phyloP scores from a whole-genome alignment of 1,140 invertebrate species.

The Phortica variegata region DNA sequence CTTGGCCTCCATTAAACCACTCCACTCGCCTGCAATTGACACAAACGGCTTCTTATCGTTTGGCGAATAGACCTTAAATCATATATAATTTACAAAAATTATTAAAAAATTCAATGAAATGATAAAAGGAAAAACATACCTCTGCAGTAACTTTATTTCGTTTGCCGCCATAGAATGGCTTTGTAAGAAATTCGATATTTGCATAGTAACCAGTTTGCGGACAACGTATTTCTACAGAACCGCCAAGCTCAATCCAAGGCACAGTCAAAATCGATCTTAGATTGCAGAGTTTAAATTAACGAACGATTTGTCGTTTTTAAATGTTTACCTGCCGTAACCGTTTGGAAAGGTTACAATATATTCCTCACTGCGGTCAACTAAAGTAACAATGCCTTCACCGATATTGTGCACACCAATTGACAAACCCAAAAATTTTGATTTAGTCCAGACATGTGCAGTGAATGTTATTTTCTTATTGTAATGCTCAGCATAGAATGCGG shows the following conservation, averaged over 20 bases:
- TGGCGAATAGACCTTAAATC: constrained; percentile 61
- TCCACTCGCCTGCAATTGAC: constrained; percentile 91
- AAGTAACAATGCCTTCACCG: constrained; percentile 76
- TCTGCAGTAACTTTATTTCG: constrained; percentile 88
- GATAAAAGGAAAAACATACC: constrained; percentile 49
- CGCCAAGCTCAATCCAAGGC: constrained; percentile 96
- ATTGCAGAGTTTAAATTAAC: constrained; percentile 5
- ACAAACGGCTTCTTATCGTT: constrained; percentile 86
- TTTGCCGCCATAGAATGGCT: constrained; percentile 96
- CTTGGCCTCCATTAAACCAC: constrained; percentile 86
- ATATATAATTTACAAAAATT: neutral
- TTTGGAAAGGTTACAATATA: constrained; percentile 94
- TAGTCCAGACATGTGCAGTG: constrained; percentile 94
- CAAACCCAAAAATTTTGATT: constrained; percentile 95
- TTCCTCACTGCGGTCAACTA: constrained; percentile 84
- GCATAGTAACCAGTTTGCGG: constrained; percentile 86
- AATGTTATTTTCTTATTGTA: constrained; percentile 86
- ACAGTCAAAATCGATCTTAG: constrained; percentile 87
- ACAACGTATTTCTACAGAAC: constrained; percentile 83
- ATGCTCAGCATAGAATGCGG: constrained; percentile 96
- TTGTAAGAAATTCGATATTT: constrained; percentile 90
- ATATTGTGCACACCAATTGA: constrained; percentile 91
- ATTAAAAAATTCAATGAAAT: constrained; percentile 15
- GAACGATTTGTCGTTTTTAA: too few species aligned
- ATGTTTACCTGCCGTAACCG: constrained; percentile 82